Percentiles rank a stretch among this genome's conserved stretches.
Evolutionary conservation across 2,113 vertebrate genomes (phyloP).

Genomic region (Panthera uncia): DNA sequence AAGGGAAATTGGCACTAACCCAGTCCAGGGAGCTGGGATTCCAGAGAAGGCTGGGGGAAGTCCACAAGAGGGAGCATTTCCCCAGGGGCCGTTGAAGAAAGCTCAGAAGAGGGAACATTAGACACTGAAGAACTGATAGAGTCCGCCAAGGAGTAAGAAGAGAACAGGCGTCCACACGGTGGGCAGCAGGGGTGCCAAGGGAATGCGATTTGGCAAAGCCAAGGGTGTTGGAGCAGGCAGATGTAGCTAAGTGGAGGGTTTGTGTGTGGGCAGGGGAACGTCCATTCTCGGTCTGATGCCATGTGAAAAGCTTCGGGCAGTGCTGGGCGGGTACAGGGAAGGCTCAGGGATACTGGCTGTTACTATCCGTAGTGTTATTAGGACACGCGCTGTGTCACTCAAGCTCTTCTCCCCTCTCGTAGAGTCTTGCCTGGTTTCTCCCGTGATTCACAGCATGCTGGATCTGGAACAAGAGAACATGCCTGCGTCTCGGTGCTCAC

Average conservation of each 20-base stretch:
- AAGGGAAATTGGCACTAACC: neutral
- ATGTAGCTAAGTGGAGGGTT: too few species aligned
- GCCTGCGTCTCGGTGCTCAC: rapidly evolving
- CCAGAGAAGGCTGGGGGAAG: neutral
- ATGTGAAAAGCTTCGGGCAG: neutral
- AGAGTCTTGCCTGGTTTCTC: neutral
- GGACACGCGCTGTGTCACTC: rapidly evolving
- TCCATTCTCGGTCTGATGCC: neutral
- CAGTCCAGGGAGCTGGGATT: neutral
- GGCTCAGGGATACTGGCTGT: neutral
- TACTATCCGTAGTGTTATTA: neutral
- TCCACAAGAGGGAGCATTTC: neutral
- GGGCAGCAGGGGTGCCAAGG: neutral
- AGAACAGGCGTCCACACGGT: neutral
- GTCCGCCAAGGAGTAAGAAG: neutral
- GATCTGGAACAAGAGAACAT: neutral
- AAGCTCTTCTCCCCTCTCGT: too few species aligned
- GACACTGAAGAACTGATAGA: neutral
- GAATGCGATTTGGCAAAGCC: neutral
- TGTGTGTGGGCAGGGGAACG: rapidly evolving
- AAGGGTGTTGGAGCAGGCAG: neutral
- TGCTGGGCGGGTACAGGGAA: neutral
- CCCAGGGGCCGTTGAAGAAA: neutral
- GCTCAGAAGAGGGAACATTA: neutral
- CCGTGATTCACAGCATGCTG: neutral